phyloP scores from a whole-genome alignment of 2,113 vertebrate species.

The Caranx ignobilis region DNA sequence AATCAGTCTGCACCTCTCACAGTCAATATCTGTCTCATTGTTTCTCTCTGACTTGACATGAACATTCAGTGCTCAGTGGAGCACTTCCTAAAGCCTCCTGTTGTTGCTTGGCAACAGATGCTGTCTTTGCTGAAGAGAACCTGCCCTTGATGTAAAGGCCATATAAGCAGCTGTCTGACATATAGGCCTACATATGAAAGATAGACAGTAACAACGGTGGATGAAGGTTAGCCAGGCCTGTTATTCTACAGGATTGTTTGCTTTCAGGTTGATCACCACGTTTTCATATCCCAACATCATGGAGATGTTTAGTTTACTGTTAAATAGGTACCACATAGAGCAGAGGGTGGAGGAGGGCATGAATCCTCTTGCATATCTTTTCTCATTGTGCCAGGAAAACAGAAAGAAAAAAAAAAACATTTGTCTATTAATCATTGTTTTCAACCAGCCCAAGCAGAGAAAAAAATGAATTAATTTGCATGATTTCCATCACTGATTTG shows the following conservation, averaged over 20 bases:
- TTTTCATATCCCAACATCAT: conserved; percentile 14
- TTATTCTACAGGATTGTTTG: not conserved
- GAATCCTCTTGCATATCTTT: conserved; percentile 17
- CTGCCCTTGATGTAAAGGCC: conserved; percentile 75
- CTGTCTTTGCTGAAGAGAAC: conserved; percentile 81
- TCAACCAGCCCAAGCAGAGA: conserved; percentile 44
- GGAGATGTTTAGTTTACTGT: conserved; percentile 29
- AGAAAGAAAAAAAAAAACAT: conserved; percentile 19
- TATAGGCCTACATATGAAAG: not conserved
- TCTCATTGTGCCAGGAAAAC: conserved; percentile 8
- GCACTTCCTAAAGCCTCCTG: conserved; percentile 73
- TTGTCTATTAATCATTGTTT: conserved; percentile 67
- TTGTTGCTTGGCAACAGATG: conserved; percentile 89
- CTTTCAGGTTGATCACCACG: not conserved
- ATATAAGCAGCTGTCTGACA: conserved; percentile 62
- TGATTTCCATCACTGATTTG: conserved; percentile 68
- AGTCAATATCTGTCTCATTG: conserved; percentile 18
- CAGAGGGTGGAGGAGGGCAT: conserved; percentile 3
- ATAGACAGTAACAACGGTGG: not conserved
- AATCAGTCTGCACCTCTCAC: not conserved
- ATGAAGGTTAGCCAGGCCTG: conserved; percentile 3
- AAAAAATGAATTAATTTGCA: conserved; percentile 68
- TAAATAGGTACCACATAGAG: not conserved
- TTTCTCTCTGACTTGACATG: conserved; percentile 60
- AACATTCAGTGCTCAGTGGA: conserved; percentile 77